phyloP scores from a whole-genome alignment of 2,113 vertebrate genomes.

The mouse (Mus musculus) region GRCm39 chr1:117422001-117422500 shows the following conservation, averaged over 20 bases:
- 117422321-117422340: too few relatives aligned
- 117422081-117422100: not conserved
- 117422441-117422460: not conserved
- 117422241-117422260: not conserved
- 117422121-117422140: too few relatives aligned
- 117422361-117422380: not conserved
- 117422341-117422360: not conserved
- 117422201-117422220: not conserved
- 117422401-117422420: not conserved
- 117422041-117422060: not conserved
- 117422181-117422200: not conserved
- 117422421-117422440: not conserved
- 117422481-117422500: not conserved
- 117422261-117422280: not conserved
- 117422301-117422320: not conserved
- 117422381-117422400: too few relatives aligned
- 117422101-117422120: not conserved
- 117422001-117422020: not conserved
- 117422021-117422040: not conserved
- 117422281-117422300: not conserved
- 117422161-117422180: not conserved
- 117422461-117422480: not conserved
- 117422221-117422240: not conserved
- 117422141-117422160: not conserved
- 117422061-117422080: not conserved